These are phyloP conservation scores for Heterodera schachtii DNA, from an alignment of 1,140 invertebrate species.

Conservation along the genomic window DNA sequence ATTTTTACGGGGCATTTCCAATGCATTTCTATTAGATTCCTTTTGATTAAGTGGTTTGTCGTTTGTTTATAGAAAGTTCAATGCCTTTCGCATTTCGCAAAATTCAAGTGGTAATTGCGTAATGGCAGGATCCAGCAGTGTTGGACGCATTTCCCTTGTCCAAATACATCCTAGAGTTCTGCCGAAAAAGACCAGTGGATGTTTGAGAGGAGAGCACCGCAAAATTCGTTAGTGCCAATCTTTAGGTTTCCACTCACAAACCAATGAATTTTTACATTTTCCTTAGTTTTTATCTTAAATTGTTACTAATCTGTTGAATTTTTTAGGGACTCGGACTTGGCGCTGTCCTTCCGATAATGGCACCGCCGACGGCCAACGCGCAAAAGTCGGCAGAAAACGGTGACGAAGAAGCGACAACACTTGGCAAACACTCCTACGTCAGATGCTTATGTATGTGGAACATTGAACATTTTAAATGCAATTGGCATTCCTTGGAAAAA, in stretches of 20 bases:
- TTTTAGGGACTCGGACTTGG: constrained; percentile 37
- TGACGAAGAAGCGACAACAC: constrained; percentile 15
- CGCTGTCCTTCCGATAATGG: constrained; percentile 17
- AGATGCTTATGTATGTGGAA: constrained; percentile 15
- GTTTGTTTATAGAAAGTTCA: too few relatives aligned
- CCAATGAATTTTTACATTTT: not conserved
- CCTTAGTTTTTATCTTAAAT: not conserved
- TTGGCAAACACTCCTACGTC: constrained; percentile 26
- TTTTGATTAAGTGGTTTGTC: too few relatives aligned
- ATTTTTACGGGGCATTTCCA: too few relatives aligned
- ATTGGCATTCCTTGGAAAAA: too few relatives aligned
- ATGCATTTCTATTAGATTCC: too few relatives aligned
- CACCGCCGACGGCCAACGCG: not conserved
- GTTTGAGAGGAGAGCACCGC: not conserved
- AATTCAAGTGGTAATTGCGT: too few relatives aligned
- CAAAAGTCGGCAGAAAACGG: not conserved
- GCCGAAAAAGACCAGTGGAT: not conserved
- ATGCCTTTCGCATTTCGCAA: too few relatives aligned
- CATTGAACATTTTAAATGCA: not conserved
- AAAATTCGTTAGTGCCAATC: not conserved
- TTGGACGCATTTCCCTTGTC: not conserved
- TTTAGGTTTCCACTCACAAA: not conserved
- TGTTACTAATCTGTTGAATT: not conserved
- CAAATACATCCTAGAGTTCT: not conserved
- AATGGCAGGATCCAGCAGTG: not conserved